Evolutionary conservation across 2,888 invertebrate species (phyloP).

Genomic region (Patella depressa): DNA sequence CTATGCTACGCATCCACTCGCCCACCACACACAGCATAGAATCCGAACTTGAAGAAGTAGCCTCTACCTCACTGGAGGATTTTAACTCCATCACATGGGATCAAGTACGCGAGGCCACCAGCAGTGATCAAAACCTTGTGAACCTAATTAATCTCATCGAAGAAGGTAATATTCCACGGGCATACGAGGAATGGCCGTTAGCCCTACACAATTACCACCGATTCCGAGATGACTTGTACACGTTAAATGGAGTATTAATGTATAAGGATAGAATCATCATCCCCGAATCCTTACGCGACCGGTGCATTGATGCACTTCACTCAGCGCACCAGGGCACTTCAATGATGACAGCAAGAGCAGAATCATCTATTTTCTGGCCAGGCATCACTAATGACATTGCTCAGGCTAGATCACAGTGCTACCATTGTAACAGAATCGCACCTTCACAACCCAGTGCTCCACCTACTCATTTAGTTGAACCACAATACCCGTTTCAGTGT

Average conservation of each 20-base stretch:
- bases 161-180: constrained; percentile 16
- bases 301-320: constrained; percentile 38
- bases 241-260: constrained; percentile 34
- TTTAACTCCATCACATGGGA: constrained; percentile 36
- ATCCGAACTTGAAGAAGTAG: background rate
- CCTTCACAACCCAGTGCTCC: constrained; percentile 48
- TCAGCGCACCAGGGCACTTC: constrained; percentile 51
- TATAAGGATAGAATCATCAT: constrained; percentile 45
- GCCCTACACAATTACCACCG: constrained; percentile 23
- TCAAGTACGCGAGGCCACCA: constrained; percentile 19
- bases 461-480: constrained; percentile 31
- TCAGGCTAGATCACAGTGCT: constrained; percentile 18
- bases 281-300: constrained; percentile 38
- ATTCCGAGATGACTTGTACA: constrained; percentile 23
- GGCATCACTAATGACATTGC: constrained; percentile 24
- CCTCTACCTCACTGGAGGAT: constrained; percentile 16
- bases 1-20: background rate
- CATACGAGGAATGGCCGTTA: constrained; percentile 12
- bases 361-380: constrained; percentile 49
- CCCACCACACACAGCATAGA: background rate
- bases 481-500: constrained; percentile 42
- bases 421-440: constrained; percentile 38
- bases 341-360: constrained; percentile 43
- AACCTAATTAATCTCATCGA: constrained; percentile 21
- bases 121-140: constrained; percentile 30